Conservation (phyloP, 2,113 vertebrate species). For the Emberiza fucata region DNA sequence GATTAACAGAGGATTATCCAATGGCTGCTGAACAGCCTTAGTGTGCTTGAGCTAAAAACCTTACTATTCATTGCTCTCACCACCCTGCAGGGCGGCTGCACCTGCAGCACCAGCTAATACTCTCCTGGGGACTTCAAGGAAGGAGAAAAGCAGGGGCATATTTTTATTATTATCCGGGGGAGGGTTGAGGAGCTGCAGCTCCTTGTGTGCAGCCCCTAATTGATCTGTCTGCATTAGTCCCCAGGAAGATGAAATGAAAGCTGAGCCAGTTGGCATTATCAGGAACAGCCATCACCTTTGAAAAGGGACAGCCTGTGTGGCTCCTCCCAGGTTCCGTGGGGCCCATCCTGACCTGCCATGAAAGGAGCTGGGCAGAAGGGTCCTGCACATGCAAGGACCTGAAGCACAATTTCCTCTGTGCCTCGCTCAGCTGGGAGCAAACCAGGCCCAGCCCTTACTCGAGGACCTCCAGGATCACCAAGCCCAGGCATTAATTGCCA, state of each 20-base stretch:
- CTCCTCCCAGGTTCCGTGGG: neutral
- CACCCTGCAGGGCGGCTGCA: constrained; percentile 84
- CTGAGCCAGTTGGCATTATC: constrained; percentile 46
- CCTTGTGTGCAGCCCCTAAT: constrained; percentile 61
- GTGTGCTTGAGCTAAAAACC: constrained; percentile 88
- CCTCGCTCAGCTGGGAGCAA: fast-evolving
- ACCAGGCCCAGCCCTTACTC: neutral
- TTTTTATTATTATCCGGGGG: constrained; percentile 13
- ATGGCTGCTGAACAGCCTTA: constrained; percentile 83
- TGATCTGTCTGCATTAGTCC: constrained; percentile 73
- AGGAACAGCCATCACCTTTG: constrained; percentile 51
- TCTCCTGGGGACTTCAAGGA: constrained; percentile 60
- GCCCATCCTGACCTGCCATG: fast-evolving
- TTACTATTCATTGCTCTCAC: constrained; percentile 90
- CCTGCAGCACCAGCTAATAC: constrained; percentile 78
- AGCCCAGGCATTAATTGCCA: neutral
- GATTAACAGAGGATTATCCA: constrained; percentile 91
- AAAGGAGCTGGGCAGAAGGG: neutral
- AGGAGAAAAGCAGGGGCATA: neutral
- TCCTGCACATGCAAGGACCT: neutral
- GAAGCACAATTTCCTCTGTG: neutral
- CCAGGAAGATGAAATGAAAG: constrained; percentile 56
- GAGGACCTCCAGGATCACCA: neutral
- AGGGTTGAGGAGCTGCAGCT: constrained; percentile 7
- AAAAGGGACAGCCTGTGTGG: constrained; percentile 23